Evolutionary conservation across 2,113 vertebrate species (phyloP), one percentile per base, ranked within the genome.

Genomic region (Rhea americana): DNA sequence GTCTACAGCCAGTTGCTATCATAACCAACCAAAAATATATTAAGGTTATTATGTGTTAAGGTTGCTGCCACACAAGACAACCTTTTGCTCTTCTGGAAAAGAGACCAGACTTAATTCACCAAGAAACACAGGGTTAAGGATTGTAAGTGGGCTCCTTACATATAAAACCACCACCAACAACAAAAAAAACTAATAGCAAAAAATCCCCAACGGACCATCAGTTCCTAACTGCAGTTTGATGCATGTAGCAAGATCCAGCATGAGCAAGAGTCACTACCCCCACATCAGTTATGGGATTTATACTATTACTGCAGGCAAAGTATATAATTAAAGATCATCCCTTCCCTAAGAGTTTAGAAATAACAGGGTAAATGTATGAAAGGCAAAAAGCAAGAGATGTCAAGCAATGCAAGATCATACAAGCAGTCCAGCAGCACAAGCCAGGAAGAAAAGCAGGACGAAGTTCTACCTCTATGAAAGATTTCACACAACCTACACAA

Each of bases 271-370:
- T 37, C 13, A 1, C 11, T 9, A 13, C 53, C 68, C n/a, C 63
- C 28, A 6, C 2, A 2, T 3, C 39, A 25, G 18, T 17, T 45
- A 26, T 0, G 0, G 32, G 58, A 28, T 21, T 5, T 0, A 3
- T 0, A 0, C 30, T 22, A 5, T 1, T 41, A 9, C 65, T 18
- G 24, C 17, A 32, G 32, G 59, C 0, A 5, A 53, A 16, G 4
- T 22, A 48, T 7, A 13, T 4, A 13, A n/a, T 4, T 9, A 4
- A 30, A 50, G 45, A 25, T 51, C 50, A 25, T 51, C 50, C 25
- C 22, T 51, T 22, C 24, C 50, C 50, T 25, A 9, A 58, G 45
- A 19, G 32, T 32, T 77, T 13, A 55, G 28, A 35, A 45, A 9
- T 3, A 32, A 30, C 1, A 3, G 5, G 4, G 16, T 5, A 7